Conservation (phyloP, 1,140 invertebrate genomes). For the Probaryconus sp. region DNA sequence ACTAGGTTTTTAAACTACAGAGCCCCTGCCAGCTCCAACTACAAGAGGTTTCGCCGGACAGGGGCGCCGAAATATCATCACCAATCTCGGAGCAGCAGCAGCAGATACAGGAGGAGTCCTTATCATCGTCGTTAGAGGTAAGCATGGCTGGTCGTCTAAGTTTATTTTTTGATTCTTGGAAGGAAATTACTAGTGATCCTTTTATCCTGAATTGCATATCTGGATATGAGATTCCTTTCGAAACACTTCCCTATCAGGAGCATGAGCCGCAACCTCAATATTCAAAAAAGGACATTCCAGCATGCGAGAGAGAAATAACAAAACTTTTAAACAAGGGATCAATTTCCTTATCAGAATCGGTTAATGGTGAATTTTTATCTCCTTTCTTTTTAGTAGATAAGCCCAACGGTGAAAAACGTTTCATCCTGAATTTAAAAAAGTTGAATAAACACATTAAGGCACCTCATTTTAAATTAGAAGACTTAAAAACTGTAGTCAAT, state of each 20-base stretch:
- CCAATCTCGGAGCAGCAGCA: no score
- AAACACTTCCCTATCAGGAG: background rate
- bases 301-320: no score
- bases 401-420: slow-evolving; percentile 40
- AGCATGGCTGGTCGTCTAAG: slow-evolving; percentile 15
- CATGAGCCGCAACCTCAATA: no score
- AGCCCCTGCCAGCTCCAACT: background rate
- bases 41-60: background rate
- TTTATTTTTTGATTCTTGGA: slow-evolving; percentile 8
- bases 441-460: slow-evolving; percentile 55
- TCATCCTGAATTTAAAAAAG: slow-evolving; percentile 61
- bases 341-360: background rate
- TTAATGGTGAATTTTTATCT: slow-evolving; percentile 1
- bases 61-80: no score
- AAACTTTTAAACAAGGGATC: background rate
- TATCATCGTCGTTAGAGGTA: slow-evolving; percentile 17
- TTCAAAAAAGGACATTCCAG: no score
- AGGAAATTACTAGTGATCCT: slow-evolving; percentile 13
- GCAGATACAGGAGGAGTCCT: background rate
- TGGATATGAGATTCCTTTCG: slow-evolving; percentile 25
- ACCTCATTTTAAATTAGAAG: slow-evolving; percentile 60
- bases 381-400: slow-evolving; percentile 43
- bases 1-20: background rate
- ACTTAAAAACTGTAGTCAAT: slow-evolving; percentile 41
- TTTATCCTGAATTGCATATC: slow-evolving; percentile 5